Evolutionary conservation across 2,113 vertebrate genomes (phyloP).

Genomic region (Orientallactaga bullata): DNA sequence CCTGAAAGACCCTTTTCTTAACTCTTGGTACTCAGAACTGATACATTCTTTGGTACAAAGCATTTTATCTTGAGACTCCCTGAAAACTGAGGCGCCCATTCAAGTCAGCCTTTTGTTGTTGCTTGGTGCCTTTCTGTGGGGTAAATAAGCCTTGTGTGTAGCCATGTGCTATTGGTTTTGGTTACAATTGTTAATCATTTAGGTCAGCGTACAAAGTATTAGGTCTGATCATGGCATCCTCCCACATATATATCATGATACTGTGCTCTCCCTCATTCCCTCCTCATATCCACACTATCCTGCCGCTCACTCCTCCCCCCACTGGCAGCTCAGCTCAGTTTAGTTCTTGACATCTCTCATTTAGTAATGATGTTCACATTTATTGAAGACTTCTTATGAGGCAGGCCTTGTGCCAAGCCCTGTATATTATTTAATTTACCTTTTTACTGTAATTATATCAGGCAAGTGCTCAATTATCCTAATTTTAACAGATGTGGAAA

Average conservation of each 20-base stretch:
- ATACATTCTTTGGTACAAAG: background rate
- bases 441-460: slow-evolving; percentile 19
- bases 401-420: background rate
- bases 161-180: no score
- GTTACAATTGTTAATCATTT: no score
- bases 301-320: background rate
- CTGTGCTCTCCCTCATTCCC: no score
- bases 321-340: background rate
- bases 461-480: background rate
- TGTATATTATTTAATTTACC: background rate
- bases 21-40: background rate
- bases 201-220: no score
- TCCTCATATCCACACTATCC: background rate
- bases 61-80: no score
- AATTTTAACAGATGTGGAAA: slow-evolving; percentile 52
- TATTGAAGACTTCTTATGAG: background rate
- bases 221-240: no score
- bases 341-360: slow-evolving; percentile 2
- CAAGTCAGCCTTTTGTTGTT: no score
- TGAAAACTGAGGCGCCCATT: no score
- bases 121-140: no score
- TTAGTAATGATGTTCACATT: background rate
- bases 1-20: background rate
- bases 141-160: no score
- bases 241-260: no score